Percentiles rank a stretch among this genome's conserved stretches.
Conservation (phyloP, 2,113 vertebrate genomes). For the Phyllostomus hastatus region DNA sequence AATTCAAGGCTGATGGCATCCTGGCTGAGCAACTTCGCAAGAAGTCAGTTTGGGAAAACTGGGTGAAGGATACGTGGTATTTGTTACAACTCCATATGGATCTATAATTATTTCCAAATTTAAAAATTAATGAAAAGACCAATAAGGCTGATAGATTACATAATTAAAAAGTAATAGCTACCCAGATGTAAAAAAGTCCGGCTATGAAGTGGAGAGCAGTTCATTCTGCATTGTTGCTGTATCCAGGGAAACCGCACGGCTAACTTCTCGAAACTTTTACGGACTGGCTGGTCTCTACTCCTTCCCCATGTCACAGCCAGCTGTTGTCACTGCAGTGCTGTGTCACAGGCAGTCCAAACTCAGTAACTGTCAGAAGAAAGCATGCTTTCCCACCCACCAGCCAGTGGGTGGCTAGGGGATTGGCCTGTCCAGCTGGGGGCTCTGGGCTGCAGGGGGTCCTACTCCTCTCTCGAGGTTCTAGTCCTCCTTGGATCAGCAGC, state of each 20-base stretch:
- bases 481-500: background rate
- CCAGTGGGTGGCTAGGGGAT: background rate
- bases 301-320: background rate
- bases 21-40: background rate
- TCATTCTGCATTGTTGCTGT: background rate
- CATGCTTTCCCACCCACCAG: background rate
- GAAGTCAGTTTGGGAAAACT: too few species aligned
- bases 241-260: too few species aligned
- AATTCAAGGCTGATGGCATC: background rate
- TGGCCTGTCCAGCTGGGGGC: background rate
- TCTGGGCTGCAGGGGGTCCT: background rate
- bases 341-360: background rate
- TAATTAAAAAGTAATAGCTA: background rate
- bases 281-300: background rate
- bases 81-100: background rate
- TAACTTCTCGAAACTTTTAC: background rate
- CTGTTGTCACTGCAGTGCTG: background rate
- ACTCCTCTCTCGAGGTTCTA: background rate
- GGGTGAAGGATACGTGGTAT: background rate
- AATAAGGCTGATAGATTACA: background rate
- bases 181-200: background rate
- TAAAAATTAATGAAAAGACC: background rate
- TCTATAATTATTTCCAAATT: background rate
- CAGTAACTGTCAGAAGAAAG: background rate
- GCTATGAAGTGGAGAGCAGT: background rate